These are phyloP conservation scores for Catalaphyllia jardinei DNA, from an alignment of 64 coral and sea anemone genomes.

Conservation along the genomic window DNA sequence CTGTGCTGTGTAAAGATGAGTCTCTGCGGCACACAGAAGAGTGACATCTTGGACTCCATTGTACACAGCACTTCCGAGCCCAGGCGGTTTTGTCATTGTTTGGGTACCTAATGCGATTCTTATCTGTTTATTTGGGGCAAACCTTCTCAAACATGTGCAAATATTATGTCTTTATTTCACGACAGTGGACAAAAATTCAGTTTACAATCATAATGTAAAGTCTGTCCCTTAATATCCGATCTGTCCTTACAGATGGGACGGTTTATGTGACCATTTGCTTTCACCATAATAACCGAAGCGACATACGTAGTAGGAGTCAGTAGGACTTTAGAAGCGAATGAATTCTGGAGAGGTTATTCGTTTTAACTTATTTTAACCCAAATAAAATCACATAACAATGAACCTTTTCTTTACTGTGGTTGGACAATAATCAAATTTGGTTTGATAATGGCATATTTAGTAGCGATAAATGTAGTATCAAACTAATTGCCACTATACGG, in stretches of 20 bases:
- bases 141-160: conserved; percentile 7
- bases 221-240: not conserved
- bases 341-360: not conserved
- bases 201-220: not conserved
- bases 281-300: too few relatives aligned
- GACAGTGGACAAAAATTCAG: not conserved
- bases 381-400: not conserved
- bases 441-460: not conserved
- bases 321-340: not conserved
- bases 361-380: not conserved
- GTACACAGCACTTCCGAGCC: not conserved
- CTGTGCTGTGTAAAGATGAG: not conserved
- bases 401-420: conserved; percentile 1
- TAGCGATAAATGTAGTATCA: too few relatives aligned
- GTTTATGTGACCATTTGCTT: too few relatives aligned
- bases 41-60: not conserved
- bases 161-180: conserved; percentile 7
- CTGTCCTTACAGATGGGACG: too few relatives aligned
- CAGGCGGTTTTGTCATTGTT: conserved; percentile 32
- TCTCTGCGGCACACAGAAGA: not conserved
- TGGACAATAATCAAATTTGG: not conserved
- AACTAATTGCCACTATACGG: too few relatives aligned
- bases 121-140: conserved; percentile 9
- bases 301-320: too few relatives aligned
- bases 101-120: conserved; percentile 30